Evolutionary conservation across 1,140 invertebrate species (phyloP), one percentile per base, ranked within the genome.

Genomic region (Stenopsyche tienmushanensis): DNA sequence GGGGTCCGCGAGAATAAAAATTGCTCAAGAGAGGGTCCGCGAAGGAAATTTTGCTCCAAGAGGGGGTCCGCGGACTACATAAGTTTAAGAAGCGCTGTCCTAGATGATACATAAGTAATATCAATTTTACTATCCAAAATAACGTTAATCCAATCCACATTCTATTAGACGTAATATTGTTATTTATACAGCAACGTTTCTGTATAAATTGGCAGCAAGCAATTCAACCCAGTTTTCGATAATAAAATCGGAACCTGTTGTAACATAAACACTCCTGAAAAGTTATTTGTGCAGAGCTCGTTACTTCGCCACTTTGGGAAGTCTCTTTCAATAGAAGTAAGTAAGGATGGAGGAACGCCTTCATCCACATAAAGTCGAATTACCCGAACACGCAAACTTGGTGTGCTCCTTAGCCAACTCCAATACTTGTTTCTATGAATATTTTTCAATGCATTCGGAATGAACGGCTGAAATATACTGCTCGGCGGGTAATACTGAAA

Each of bases 361-460:
- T 62, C 59, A 25, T 34, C 49, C 47, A 20, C 50, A 54, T 64
- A 64, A 64, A 64, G 29, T 64, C 50, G 34, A 44, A 54, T 64
- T 54, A 64, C 29, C 45, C 29, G 5, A 41, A 20, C 60, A 23
- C 20, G 23, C 49, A 25, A 39, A 54, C 34, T 24, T 42, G n/a
- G n/a, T n/a, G n/a, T n/a, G n/a, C n/a, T 41, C 41, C 21, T 29
- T 15, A 24, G 24, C 58, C 44, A 15, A 20, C 45, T 15, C 45
- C 45, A 24, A 55, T 17, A 24, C 21, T 29, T 18, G 53, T 18
- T 29, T 15, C 24, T 13, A 17, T 29, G 50, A 64, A 54, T 64
- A 64, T 64, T 53, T 64, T 64, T 45, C 50, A 18, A 64, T 64
- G 62, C 62, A 64, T 64, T 49, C 23, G 26, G 29, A 64, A 54